Conservation (phyloP, 2,888 invertebrate genomes). For the Argyresthia goedartella region DNA sequence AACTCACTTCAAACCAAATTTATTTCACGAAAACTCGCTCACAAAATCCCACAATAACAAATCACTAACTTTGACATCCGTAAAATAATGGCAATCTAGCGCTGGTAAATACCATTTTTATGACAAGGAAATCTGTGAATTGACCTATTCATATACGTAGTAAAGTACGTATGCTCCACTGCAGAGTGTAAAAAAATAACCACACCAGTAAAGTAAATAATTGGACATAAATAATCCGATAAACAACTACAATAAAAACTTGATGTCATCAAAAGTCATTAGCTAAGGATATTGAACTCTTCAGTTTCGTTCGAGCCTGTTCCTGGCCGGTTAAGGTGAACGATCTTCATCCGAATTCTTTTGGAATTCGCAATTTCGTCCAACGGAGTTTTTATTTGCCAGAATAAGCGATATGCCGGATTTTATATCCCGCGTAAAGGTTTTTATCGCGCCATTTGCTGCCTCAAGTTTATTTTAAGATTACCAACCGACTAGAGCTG, state of each 20-base stretch:
- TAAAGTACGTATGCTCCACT: too few relatives aligned
- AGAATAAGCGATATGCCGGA: background rate
- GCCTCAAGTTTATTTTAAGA: slow-evolving; percentile 16
- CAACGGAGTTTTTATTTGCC: background rate
- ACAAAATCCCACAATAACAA: too few relatives aligned
- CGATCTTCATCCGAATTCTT: slow-evolving; percentile 30
- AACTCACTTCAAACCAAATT: too few relatives aligned
- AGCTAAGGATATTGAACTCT: slow-evolving; percentile 52
- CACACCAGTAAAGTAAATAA: background rate
- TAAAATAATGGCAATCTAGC: too few relatives aligned
- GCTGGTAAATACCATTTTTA: too few relatives aligned
- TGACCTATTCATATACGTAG: too few relatives aligned
- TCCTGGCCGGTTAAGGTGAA: slow-evolving; percentile 63
- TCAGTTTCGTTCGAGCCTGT: slow-evolving; percentile 27
- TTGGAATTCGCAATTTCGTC: slow-evolving; percentile 31
- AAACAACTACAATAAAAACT: slow-evolving; percentile 12
- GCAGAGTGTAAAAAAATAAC: too few relatives aligned
- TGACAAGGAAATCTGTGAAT: too few relatives aligned
- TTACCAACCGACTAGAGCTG: slow-evolving; percentile 6
- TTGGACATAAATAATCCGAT: background rate
- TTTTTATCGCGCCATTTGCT: slow-evolving; percentile 42
- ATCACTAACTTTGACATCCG: too few relatives aligned
- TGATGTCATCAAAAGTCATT: background rate
- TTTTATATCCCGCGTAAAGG: too few relatives aligned
- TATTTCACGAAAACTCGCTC: too few relatives aligned